Evolutionary conservation across 2,113 vertebrate species (phyloP), one percentile per base, ranked within the genome.

Genomic region (Archilochus colubris): DNA sequence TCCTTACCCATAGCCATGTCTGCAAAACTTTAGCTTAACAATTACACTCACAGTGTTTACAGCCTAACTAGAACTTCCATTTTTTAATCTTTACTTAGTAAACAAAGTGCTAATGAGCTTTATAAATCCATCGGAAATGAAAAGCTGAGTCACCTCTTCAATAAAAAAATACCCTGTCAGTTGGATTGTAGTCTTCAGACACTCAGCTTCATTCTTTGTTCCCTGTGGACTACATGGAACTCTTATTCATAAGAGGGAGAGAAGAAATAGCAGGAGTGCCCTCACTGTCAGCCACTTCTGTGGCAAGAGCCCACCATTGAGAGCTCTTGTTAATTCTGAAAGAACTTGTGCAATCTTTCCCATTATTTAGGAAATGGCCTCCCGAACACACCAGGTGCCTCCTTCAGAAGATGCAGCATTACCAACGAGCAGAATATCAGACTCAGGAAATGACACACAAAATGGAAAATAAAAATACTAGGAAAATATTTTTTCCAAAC

Each of bases 211-310:
- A 6, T 25, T 28, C 62, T 15, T 14, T 22, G 57, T 17, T 85
- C 30, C 44, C 53, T 55, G 16, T 20, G 7, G 1, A 38, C 17
- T 46, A 28, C 36, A 15, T 25, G 20, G 46, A 87, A 44, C 75
- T 62, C 31, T 46, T 38, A 18, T 1, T 67, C 43, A 8, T 19
- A 10, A 0, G 17, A 30, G 2, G 2, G 19, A 48, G 27, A 76
- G 70, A 77, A 40, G 22, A 40, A 19, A 30, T 14, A 58, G 51
- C 69, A 78, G 43, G 21, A 83, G 51, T 7, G 72, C 40, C 33
- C 57, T 40, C 40, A 40, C 40, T n/a, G 62, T 6, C 75, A 84
- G 55, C 58, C n/a, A 5, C 28, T 74, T 28, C 24, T 20, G 31
- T 30, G 27, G 38, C 40, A 80, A 79, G 13, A 83, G 38, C 28